Evolutionary conservation across 2,113 vertebrate species (phyloP), one percentile per base, ranked within the genome.

Genomic region (Laterallus jamaicensis): DNA sequence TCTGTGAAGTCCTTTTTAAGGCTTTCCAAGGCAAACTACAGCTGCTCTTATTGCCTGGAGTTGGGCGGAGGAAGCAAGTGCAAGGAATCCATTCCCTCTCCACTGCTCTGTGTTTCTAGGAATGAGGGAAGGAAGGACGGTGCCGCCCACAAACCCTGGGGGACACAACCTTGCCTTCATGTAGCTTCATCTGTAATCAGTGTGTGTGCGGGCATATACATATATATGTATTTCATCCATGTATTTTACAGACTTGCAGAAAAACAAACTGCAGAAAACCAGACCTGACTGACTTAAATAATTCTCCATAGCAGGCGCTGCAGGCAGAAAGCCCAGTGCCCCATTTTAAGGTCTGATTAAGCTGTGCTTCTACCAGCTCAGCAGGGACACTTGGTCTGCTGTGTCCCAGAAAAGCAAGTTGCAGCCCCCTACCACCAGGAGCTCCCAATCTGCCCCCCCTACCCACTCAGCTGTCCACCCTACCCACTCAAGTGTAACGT

Each of bases 371-470:
- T 49, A 31, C 42, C 2, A 2, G 66, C 39, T 80, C 2, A 5
- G 37, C 0, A 0, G 19, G 82, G 19, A 63, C 0, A 0, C 35
- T 75, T 0, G 0, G 12, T 24, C 40, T 93, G 21, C 35, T 60
- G 20, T 56, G 21, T 21, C 44, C 78, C 13, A 15, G 35, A 21
- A 80, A 90, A 47, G 35, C 20, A 63, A 35, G 18, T 26, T 86
- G 52, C 88, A 70, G 91, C 3, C 3, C 37, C 10, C 1, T 1
- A 70, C 40, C 37, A 40, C 28, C 31, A 56, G 3, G 2, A 54
- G 35, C 26, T 18, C 18, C n/a, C 0, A 0, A 8, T 37, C 17
- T 39, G 64, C 28, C 64, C 40, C 28, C 35, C 12, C 22, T 20
- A 18, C 49, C 29, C 31, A 47, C 40, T 62, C 68, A 69, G 37